Evolutionary conservation across 1,140 invertebrate genomes (phyloP), one percentile per base, ranked within the genome.

Genomic region (Kradibia gibbosae): DNA sequence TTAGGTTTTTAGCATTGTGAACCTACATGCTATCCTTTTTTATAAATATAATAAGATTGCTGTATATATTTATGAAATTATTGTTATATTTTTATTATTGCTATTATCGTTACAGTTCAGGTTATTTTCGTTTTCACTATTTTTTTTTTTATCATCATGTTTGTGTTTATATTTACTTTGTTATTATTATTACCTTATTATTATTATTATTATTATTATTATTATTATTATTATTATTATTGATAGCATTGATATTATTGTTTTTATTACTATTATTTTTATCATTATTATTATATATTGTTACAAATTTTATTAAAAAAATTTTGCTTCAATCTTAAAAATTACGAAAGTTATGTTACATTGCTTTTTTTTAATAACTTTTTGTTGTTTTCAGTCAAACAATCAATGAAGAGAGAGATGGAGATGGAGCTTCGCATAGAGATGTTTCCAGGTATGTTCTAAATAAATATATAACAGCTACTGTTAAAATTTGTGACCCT

Each of bases 401-500:
- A 78, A 93, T 94, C 86, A 93, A 89, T 81, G 93, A 94, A 90
- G 93, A 94, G 85, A 93, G 92, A 85, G 93, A 94, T 87, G 91
- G 88, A 78, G 92, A 93, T 86, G 88, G 89, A 71, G 85, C 88
- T 80, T 89, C 92, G 84, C 91, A 91, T 86, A 91, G 93, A 80
- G 93, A 94, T 79, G 86, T 90, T 77, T 87, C 91, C 82, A 93
- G 92, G 93, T 93, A 89, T 20, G 15, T 3, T 36, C n/a, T 13
- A 10, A 71, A n/a, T 8, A 45, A 45, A 25, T 4, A 48, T 7
- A 48, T 48, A 48, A n/a, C n/a, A n/a, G n/a, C n/a, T n/a, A n/a
- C n/a, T n/a, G n/a, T 48, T 17, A 48, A 48, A 48, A 17, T 48
- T 48, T 48, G 7, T 48, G 17, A 7, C 8, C 17, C 8, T 48